Conservation (phyloP, 1,140 invertebrate species). For the Lucilia cuprina region DNA sequence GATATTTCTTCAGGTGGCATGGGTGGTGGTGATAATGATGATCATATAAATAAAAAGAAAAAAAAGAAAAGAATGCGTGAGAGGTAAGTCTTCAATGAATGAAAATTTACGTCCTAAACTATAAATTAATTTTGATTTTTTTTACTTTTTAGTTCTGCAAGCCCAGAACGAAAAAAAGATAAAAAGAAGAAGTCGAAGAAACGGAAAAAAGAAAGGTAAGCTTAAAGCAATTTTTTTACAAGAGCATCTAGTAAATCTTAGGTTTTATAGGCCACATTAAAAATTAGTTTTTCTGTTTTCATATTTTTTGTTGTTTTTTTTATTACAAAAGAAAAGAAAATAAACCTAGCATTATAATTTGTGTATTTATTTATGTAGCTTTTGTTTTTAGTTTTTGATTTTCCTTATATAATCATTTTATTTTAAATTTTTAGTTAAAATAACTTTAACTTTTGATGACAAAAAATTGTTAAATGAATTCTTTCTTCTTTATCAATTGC, state of each 20-base stretch:
- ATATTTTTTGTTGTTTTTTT: background rate
- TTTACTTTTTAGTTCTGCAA: constrained; percentile 65
- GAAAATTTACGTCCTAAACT: background rate
- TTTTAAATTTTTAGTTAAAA: constrained; percentile 14
- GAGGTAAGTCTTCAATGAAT: constrained; percentile 46
- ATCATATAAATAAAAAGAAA: constrained; percentile 64
- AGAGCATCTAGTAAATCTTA: background rate
- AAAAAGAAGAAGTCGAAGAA: constrained; percentile 76
- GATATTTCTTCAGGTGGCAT: constrained; percentile 41
- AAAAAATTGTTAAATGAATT: constrained; percentile 41
- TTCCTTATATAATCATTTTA: constrained; percentile 12
- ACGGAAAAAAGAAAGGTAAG: constrained; percentile 74
- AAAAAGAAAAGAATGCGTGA: constrained; percentile 63
- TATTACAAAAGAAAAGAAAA: background rate
- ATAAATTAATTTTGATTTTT: background rate
- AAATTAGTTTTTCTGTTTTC: background rate
- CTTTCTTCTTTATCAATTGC: constrained; percentile 43
- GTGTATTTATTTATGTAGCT: background rate
- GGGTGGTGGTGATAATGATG: constrained; percentile 47
- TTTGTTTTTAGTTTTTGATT: constrained; percentile 25
- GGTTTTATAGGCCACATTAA: constrained; percentile 23
- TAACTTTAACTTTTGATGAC: constrained; percentile 25
- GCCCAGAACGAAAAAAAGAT: constrained; percentile 70
- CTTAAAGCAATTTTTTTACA: background rate
- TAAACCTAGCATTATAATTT: background rate